These are phyloP conservation scores for Pycnonotus jocosus DNA, from an alignment of 2,113 vertebrate species.

Conservation along the genomic window DNA sequence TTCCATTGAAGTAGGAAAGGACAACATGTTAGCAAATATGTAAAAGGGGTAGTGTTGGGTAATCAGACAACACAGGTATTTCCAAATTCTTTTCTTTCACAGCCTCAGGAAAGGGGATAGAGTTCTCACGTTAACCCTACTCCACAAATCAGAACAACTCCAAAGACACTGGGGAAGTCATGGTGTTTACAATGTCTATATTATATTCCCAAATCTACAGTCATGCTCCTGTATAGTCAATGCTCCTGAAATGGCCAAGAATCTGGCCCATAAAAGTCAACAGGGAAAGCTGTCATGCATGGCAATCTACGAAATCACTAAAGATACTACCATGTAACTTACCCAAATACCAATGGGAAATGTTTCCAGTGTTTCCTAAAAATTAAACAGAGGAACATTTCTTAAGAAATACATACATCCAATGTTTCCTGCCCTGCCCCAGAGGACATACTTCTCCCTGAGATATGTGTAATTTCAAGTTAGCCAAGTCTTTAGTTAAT, in stretches of 20 bases:
- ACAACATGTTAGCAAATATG: neutral
- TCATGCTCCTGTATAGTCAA: neutral
- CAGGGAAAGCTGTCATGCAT: neutral
- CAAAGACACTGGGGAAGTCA: neutral
- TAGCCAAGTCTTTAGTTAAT: neutral
- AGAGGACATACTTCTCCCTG: neutral
- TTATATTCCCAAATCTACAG: neutral
- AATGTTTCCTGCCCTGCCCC: neutral
- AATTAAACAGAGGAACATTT: neutral
- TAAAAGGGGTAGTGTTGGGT: neutral
- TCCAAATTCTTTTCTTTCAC: neutral
- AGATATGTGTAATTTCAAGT: neutral
- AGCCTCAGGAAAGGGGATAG: neutral
- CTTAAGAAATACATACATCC: neutral
- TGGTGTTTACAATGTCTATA: neutral
- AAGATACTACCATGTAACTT: neutral
- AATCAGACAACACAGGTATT: neutral
- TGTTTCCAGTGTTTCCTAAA: neutral
- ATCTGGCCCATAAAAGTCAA: neutral
- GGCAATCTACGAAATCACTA: neutral
- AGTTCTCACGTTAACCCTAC: neutral
- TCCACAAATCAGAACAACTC: neutral
- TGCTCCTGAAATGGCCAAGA: neutral
- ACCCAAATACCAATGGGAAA: neutral
- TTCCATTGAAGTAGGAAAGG: neutral